Base-by-base conservation (phyloP, 2,113 vertebrate genomes). In the Anolis sagrei region DNA sequence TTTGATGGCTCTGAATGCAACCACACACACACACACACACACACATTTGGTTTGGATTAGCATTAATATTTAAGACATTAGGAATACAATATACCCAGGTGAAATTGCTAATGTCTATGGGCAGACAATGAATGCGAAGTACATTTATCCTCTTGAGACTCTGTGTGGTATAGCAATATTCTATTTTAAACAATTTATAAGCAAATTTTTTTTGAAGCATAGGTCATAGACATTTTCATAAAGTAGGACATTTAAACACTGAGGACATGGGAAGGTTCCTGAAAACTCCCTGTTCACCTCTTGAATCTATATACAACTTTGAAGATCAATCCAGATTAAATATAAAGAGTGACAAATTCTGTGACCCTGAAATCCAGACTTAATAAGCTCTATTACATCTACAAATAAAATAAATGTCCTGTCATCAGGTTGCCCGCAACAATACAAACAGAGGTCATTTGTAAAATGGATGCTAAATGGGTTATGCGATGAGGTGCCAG, bases 281-380 rank as follows among this genome's bases (percentile, higher is more conserved):
- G 64, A n/a, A 86, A 83, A 10, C 34, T 81, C 29, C 10, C 68
- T 49, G 27, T 77, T 76, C 72, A 87, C 27, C 29, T 61, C 5
- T 18, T 19, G 4, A n/a, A 49, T 76, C 51, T 81, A 36, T 54
- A 87, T 68, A 80, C 39, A 66, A 5, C n/a, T 80, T 32, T 66
- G 39, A 87, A 74, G 75, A 66, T 58, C 6, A 64, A 54, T 51
- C 27, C 4, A 19, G 66, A 49, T 9, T 89, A 82, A 84, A 77
- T 61, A 34, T 23, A 76, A 73, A 69, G 36, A 80, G 2, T 25
- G 76, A 58, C 7, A 75, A 80, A 6, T 70, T 1, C 7, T 84
- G 75, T 61, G 62, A 76, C 85, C 62, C 62, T 76, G 48, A 82
- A 82, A 86, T 54, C 49, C 72, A 81, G 16, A 62, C n/a, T 76